Evolutionary conservation across 2,888 invertebrate genomes (phyloP).

Genomic region (Fragum whitleyi): DNA sequence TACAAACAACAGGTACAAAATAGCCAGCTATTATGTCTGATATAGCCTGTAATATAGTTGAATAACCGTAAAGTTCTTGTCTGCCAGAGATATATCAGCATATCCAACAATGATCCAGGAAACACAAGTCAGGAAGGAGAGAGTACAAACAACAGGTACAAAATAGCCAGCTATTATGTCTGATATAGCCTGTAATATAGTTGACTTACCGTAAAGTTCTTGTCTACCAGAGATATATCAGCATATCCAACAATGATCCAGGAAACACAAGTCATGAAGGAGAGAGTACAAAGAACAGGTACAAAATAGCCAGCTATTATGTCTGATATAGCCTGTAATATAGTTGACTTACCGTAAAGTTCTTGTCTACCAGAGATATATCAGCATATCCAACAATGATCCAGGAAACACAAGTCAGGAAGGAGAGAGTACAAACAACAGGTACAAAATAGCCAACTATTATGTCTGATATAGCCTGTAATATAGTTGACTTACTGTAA

Average conservation of each 20-base stretch:
- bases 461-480: slow-evolving; percentile 98
- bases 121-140: slow-evolving; percentile 93
- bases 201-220: slow-evolving; percentile 78
- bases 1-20: too few species aligned
- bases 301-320: slow-evolving; percentile 99
- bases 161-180: slow-evolving; percentile 99
- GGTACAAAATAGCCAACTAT: slow-evolving; percentile 99
- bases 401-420: slow-evolving; percentile 95
- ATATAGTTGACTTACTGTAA: too few species aligned
- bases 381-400: slow-evolving; percentile 92
- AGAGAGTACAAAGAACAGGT: slow-evolving; percentile 94
- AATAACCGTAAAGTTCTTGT: slow-evolving; percentile 79
- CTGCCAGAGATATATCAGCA: slow-evolving; percentile 89
- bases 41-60: too few species aligned
- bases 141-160: slow-evolving; percentile 95
- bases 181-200: slow-evolving; percentile 98
- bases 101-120: slow-evolving; percentile 94
- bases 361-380: slow-evolving; percentile 87
- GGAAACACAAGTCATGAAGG: slow-evolving; percentile 92
- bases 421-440: slow-evolving; percentile 93
- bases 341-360: slow-evolving; percentile 80
- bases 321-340: slow-evolving; percentile 98
- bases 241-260: slow-evolving; percentile 95
- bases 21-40: too few species aligned
- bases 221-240: slow-evolving; percentile 88